phyloP scores from a whole-genome alignment of 1,140 invertebrate genomes.

The Acromyrmex echinatior region DNA sequence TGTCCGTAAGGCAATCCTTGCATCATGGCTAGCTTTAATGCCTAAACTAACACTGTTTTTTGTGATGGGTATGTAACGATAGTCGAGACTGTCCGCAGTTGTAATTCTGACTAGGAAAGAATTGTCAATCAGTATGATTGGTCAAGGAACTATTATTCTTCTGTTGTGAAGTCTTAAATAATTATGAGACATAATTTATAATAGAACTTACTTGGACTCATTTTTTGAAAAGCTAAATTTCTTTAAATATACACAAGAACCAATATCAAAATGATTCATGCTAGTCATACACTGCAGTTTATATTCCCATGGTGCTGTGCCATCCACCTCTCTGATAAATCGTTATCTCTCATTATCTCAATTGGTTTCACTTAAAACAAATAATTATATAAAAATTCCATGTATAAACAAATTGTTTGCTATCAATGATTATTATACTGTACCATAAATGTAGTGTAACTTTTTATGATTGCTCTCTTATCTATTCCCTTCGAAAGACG shows the following conservation, averaged over 20 bases:
- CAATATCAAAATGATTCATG: conserved; percentile 39
- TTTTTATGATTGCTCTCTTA: not conserved
- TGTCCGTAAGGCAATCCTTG: conserved; percentile 79
- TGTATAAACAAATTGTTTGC: not conserved
- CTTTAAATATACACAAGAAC: not conserved
- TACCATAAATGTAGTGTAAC: not conserved
- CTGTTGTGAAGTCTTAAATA: not conserved
- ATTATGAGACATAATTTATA: not conserved
- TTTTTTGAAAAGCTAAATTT: conserved; percentile 12
- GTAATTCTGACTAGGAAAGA: conserved; percentile 74
- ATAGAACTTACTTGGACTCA: conserved; percentile 27
- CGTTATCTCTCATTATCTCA: conserved; percentile 36
- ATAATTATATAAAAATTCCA: not conserved
- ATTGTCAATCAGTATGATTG: not conserved
- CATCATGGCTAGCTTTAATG: conserved; percentile 78
- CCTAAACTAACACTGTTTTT: conserved; percentile 74
- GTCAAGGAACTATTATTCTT: not conserved
- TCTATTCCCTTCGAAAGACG: not conserved
- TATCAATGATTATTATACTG: not conserved
- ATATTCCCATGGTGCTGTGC: not conserved
- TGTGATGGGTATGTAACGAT: conserved; percentile 79
- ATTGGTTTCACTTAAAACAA: conserved; percentile 25
- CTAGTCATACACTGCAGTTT: not conserved
- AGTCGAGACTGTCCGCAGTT: conserved; percentile 77
- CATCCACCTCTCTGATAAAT: not conserved